Conservation (phyloP, 2,888 invertebrate genomes). For the Trilocha varians region DNA sequence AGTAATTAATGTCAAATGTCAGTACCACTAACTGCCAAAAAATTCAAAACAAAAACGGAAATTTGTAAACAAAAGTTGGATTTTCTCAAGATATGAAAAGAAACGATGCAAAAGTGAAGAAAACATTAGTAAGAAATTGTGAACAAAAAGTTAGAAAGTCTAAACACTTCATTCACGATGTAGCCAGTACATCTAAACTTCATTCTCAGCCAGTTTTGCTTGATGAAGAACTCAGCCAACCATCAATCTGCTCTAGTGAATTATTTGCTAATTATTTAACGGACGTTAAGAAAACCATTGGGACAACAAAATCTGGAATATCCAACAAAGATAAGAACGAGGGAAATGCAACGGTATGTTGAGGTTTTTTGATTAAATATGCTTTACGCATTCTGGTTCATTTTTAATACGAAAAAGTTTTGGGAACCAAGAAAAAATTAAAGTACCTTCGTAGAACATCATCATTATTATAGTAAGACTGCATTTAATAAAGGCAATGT, state of each 20-base stretch:
- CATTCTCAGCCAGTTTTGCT: slow-evolving; percentile 20
- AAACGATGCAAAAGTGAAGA: slow-evolving; percentile 52
- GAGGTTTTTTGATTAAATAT: not conserved
- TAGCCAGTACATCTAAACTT: slow-evolving; percentile 22
- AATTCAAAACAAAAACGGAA: not conserved
- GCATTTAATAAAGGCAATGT: too few species aligned
- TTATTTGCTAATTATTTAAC: slow-evolving; percentile 46
- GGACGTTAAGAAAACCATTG: slow-evolving; percentile 32
- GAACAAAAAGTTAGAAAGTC: slow-evolving; percentile 35
- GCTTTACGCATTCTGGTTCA: not conserved
- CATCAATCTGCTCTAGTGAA: slow-evolving; percentile 54
- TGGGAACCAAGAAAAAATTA: too few species aligned
- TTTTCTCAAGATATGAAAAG: slow-evolving; percentile 5
- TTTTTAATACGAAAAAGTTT: too few species aligned
- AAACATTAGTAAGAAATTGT: slow-evolving; percentile 49
- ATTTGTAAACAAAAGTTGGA: not conserved
- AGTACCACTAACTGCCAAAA: not conserved
- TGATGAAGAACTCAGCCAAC: slow-evolving; percentile 35
- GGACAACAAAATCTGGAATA: slow-evolving; percentile 24
- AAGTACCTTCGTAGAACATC: too few species aligned
- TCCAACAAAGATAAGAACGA: slow-evolving; percentile 33
- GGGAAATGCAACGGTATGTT: slow-evolving; percentile 38
- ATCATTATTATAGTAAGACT: too few species aligned
- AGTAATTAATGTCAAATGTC: not conserved
- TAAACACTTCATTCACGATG: slow-evolving; percentile 30